Base-by-base conservation (phyloP, 2,797 vertebrate genomes). In the Crax fasciolata region DNA sequence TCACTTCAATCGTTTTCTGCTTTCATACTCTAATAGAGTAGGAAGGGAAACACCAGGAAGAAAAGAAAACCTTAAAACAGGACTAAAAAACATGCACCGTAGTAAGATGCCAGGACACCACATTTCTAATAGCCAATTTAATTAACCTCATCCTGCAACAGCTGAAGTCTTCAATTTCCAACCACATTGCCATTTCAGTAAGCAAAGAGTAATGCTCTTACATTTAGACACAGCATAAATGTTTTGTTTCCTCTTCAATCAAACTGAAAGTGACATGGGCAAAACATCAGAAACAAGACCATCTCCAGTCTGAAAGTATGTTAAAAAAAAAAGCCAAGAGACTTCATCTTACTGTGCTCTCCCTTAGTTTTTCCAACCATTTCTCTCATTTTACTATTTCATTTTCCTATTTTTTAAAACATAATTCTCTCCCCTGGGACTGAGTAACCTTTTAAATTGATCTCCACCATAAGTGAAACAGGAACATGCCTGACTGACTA, bases 381-480 rank as follows among this genome's bases (percentile, higher is more conserved):
- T 61, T 19, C 9, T 32, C 77, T 39, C 8, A 28, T 73, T 87
- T 79, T 48, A 35, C 11, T 43, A 19, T 63, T 78, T 77, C 23
- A 15, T 58, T 66, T 48, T 38, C 39, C 9, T 73, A 15, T 73
- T 73, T 66, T 73, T 27, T 5, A 4, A 35, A 58, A 54, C 41
- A 38, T 10, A 38, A 21, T 65, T 78, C 21, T 73, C 44, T 82
- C 79, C 91, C 59, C 28, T 35, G 82, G 90, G 75, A 62, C 65
- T 51, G 14, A 51, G 43, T 82, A 93, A 89, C 88, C 85, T 96
- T 96, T 90, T 85, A 74, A 58, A 77, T 0, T 1, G 43, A 79
- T 70, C 49, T 87, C 72, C 57, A 76, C 63, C 27, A 30, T 32
- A 76, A 85, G 59, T 39, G 79, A 93, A 94, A 89, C 1, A 3